Evolutionary conservation across 1,140 invertebrate species (phyloP).

Genomic region (Eriocheir sinensis): DNA sequence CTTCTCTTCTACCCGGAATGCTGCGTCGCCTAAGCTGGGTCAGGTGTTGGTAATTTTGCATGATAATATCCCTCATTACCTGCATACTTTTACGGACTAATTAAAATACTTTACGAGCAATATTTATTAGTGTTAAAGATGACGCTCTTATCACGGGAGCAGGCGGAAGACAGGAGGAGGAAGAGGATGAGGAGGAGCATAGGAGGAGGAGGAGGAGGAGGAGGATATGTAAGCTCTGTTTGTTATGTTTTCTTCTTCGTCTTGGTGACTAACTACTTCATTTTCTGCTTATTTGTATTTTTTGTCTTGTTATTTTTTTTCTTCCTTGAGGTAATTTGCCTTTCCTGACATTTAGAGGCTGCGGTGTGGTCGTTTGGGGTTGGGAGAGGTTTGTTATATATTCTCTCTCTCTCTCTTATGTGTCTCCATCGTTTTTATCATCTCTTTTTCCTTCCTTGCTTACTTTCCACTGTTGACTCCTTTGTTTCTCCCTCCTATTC

Average conservation of each 20-base stretch:
- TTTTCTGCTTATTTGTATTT: no score
- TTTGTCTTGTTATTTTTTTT: no score
- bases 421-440: no score
- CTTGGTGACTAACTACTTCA: no score
- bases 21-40: neutral
- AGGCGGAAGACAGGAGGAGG: neutral
- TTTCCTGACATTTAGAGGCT: no score
- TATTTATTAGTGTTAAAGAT: conserved; percentile 40
- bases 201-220: neutral
- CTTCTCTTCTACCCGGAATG: neutral
- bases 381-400: no score
- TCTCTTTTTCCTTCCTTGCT: neutral
- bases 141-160: neutral
- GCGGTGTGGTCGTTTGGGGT: no score
- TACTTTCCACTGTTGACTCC: neutral
- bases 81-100: conserved; percentile 47
- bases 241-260: no score
- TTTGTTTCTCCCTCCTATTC: conserved; percentile 25
- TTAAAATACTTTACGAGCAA: conserved; percentile 47
- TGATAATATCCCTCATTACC: conserved; percentile 25
- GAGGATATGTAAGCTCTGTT: no score
- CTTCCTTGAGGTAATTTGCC: no score
- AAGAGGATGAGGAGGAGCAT: neutral
- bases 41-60: conserved; percentile 38
- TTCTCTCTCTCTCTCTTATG: no score